Evolutionary conservation across 1,140 invertebrate genomes (phyloP).

Genomic region (Dinothrombium tinctorium): DNA sequence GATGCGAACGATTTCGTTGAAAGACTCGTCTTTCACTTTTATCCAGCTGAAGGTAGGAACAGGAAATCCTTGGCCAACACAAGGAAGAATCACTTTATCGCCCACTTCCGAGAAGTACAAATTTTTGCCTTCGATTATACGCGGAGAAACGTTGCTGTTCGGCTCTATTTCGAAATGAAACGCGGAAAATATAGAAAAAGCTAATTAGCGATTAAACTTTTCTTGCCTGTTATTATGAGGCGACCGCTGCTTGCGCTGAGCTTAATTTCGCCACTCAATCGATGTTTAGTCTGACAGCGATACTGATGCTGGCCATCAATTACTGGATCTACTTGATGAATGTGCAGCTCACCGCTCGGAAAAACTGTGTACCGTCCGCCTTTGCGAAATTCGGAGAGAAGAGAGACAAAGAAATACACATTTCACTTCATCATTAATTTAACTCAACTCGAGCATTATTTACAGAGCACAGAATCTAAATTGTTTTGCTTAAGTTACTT

Average conservation of each 20-base stretch:
- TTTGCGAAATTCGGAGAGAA: slow-evolving; percentile 4
- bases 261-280: slow-evolving; percentile 42
- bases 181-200: neutral
- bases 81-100: slow-evolving; percentile 20
- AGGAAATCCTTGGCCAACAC: slow-evolving; percentile 20
- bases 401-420: neutral
- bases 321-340: slow-evolving; percentile 45
- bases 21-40: no score
- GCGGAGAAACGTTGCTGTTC: slow-evolving; percentile 18
- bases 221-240: slow-evolving; percentile 27
- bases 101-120: slow-evolving; percentile 17
- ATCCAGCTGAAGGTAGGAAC: slow-evolving; percentile 14
- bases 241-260: slow-evolving; percentile 40
- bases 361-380: slow-evolving; percentile 39
- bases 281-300: slow-evolving; percentile 56
- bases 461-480: no score
- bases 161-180: slow-evolving; percentile 23
- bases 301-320: slow-evolving; percentile 54
- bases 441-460: no score
- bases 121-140: slow-evolving; percentile 12
- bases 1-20: no score
- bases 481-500: no score
- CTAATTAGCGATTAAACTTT: neutral
- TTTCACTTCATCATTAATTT: neutral
- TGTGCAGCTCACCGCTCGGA: slow-evolving; percentile 57